A percentile compares a stretch with the other conserved stretches of the same genome.
These are phyloP conservation scores for Laticauda laticaudata DNA, from an alignment of 2,113 vertebrate genomes.

Conservation along the genomic window DNA sequence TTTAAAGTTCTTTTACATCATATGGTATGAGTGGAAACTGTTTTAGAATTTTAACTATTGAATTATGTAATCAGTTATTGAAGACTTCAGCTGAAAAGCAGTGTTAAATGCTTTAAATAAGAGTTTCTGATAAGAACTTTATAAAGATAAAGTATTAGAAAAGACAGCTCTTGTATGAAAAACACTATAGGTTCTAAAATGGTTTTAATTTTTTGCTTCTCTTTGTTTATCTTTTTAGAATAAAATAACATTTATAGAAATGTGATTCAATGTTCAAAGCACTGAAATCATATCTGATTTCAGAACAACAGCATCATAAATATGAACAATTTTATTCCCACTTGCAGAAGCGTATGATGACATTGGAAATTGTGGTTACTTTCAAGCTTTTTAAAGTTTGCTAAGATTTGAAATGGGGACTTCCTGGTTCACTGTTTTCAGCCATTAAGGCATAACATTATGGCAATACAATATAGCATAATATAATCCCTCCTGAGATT, in stretches of 20 bases:
- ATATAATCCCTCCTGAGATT: not conserved
- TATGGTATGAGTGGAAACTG: not conserved
- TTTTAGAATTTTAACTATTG: not conserved
- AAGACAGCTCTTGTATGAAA: not conserved
- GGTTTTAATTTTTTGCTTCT: not conserved
- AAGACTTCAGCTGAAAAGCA: not conserved
- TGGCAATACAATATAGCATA: not conserved
- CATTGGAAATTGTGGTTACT: not conserved
- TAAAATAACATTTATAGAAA: not conserved
- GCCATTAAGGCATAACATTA: not conserved
- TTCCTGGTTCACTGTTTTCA: not conserved
- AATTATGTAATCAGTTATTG: not conserved
- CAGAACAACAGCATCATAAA: not conserved
- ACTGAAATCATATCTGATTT: not conserved
- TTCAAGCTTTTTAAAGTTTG: not conserved
- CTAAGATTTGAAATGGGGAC: not conserved
- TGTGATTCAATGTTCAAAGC: not conserved
- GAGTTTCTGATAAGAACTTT: not conserved
- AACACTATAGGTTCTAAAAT: not conserved
- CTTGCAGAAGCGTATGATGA: not conserved
- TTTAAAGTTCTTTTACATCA: not conserved
- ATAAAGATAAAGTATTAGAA: slow-evolving; percentile 15
- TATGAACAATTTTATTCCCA: not conserved
- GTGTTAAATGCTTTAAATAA: not conserved
- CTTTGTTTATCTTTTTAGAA: not conserved